These are phyloP conservation scores for Tolypeutes matacus DNA, from an alignment of 2,797 vertebrate species.

Conservation along the genomic window DNA sequence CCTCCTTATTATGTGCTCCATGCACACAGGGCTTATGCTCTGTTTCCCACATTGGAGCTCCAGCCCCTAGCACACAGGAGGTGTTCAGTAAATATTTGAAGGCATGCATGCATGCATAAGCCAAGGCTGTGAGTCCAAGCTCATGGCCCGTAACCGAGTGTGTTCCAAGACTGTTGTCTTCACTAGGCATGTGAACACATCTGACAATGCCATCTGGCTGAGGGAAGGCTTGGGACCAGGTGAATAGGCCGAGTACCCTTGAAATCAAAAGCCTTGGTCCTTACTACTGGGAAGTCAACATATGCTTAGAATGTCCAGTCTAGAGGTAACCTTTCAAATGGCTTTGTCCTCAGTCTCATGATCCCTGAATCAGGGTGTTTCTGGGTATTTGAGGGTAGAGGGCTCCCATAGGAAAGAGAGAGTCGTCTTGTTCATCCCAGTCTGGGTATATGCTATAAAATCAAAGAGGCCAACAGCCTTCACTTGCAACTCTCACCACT, in stretches of 20 bases:
- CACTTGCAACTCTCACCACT: constrained; percentile 27
- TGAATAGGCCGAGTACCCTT: constrained; percentile 2
- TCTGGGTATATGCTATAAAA: neutral
- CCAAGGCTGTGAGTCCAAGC: neutral
- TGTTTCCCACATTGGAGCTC: neutral
- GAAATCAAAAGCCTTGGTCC: constrained; percentile 44
- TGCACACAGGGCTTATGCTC: neutral
- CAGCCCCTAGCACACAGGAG: neutral
- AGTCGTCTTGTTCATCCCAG: neutral
- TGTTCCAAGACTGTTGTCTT: neutral
- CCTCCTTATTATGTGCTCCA: neutral
- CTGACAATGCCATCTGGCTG: neutral
- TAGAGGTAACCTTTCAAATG: neutral
- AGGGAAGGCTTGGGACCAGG: neutral
- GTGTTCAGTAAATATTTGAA: neutral
- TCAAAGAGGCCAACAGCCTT: neutral
- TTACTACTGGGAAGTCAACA: constrained; percentile 34
- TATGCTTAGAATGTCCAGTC: neutral
- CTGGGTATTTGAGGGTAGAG: neutral
- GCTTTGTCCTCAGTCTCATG: constrained; percentile 5
- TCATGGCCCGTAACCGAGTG: neutral
- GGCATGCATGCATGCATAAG: too few relatives aligned
- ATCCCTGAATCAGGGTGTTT: constrained; percentile 6
- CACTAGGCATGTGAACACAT: neutral
- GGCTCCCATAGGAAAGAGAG: constrained; percentile 4